Conservation (phyloP, 1,140 invertebrate species). For the Magallana angulata region DNA sequence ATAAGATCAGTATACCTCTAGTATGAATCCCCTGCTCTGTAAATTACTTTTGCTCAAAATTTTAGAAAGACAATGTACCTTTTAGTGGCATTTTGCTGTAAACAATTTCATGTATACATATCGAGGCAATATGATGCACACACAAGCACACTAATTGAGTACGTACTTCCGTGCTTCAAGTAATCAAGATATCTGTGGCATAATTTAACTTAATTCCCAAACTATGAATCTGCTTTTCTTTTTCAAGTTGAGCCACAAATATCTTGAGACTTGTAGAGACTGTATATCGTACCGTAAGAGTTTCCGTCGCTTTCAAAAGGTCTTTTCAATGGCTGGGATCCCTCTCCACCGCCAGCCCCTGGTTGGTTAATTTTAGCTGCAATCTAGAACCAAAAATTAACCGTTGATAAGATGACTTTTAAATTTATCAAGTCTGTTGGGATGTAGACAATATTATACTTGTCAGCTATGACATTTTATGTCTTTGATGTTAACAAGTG, state of each 20-base stretch:
- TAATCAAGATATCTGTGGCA: conserved; percentile 6
- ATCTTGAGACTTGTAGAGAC: neutral
- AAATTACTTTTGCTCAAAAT: neutral
- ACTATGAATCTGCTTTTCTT: neutral
- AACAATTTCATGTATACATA: conserved; percentile 34
- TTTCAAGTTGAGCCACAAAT: conserved; percentile 4
- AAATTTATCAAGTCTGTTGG: no score
- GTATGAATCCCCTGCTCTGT: conserved; percentile 23
- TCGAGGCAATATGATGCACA: conserved; percentile 42
- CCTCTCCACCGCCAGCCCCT: conserved; percentile 81
- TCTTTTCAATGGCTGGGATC: conserved; percentile 83
- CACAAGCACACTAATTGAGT: conserved; percentile 43
- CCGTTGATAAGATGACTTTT: no score
- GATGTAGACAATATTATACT: no score
- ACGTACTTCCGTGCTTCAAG: conserved; percentile 30
- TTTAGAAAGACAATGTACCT: conserved; percentile 59
- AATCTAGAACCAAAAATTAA: conserved; percentile 82
- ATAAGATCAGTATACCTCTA: conserved; percentile 11
- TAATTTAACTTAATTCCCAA: neutral
- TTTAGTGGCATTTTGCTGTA: conserved; percentile 50
- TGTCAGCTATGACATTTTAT: no score
- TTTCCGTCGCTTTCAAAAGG: conserved; percentile 82
- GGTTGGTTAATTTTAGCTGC: conserved; percentile 90
- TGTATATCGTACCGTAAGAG: conserved; percentile 25
- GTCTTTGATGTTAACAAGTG: no score